Conservation (phyloP, 2,888 invertebrate genomes). For the Trichopria drosophilae region DNA sequence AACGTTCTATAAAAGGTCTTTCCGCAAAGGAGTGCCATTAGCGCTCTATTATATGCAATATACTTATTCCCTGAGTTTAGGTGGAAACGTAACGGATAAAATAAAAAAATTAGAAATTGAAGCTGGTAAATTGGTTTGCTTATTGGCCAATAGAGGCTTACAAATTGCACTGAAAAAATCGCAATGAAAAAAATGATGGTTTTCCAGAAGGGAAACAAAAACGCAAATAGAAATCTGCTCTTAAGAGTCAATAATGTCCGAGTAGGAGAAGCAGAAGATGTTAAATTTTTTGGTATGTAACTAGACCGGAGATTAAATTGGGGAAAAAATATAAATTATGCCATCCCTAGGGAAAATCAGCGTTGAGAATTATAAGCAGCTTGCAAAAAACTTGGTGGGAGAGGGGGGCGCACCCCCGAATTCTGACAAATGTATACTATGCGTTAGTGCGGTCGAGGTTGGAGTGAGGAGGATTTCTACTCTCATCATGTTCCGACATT, state of each 20-base stretch:
- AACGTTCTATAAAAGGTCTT: no score
- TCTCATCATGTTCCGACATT: conserved; percentile 4
- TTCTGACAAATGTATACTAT: no score
- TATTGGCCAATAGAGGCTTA: conserved; percentile 1
- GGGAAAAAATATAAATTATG: conserved; percentile 12
- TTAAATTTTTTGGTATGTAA: conserved; percentile 17
- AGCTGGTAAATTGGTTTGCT: not conserved
- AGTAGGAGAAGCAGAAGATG: no score
- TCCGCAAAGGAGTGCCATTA: conserved; percentile 18
- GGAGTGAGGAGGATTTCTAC: conserved; percentile 19
- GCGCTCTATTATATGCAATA: conserved; percentile 19
- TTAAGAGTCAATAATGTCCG: not conserved
- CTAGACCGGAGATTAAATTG: conserved; percentile 20
- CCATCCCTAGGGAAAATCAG: conserved; percentile 11
- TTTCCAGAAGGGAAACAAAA: conserved; percentile 13
- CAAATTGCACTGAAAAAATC: conserved; percentile 14
- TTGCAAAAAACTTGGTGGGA: conserved; percentile 22
- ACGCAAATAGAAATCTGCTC: not conserved
- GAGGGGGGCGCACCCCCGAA: conserved; percentile 11
- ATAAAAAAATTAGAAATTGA: conserved; percentile 1
- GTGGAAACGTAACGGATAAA: not conserved
- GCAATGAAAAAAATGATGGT: conserved; percentile 18
- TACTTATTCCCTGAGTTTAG: conserved; percentile 5
- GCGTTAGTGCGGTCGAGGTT: conserved; percentile 8
- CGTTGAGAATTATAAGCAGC: no score